These are phyloP conservation scores for Galendromus occidentalis DNA, from an alignment of 1,140 invertebrate species.

Conservation along the genomic window DNA sequence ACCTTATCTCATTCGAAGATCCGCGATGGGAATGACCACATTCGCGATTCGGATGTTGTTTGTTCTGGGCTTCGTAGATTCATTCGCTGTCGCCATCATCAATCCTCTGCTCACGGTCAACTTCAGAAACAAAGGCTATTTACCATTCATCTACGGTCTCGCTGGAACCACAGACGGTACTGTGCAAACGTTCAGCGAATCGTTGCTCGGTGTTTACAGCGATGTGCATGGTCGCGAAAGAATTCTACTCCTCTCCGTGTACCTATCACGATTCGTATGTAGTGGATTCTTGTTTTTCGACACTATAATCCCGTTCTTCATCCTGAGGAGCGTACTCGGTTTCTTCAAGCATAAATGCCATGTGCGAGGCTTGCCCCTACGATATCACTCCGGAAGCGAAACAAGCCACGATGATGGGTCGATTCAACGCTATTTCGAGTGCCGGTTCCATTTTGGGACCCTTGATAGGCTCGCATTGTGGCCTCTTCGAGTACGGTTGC, in stretches of 20 bases:
- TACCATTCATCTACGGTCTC: background rate
- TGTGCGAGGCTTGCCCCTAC: conserved; percentile 41
- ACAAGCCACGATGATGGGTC: conserved; percentile 38
- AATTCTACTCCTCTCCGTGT: background rate
- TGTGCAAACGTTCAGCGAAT: background rate
- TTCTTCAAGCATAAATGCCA: conserved; percentile 48
- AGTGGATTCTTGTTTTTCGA: background rate
- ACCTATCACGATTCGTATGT: background rate
- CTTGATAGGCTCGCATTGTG: conserved; percentile 42
- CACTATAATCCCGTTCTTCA: conserved; percentile 13
- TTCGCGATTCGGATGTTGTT: background rate
- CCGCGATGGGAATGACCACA: no score
- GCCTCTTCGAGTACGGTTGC: background rate
- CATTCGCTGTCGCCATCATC: background rate
- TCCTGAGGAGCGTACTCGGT: conserved; percentile 28
- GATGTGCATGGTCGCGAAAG: background rate
- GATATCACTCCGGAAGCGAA: conserved; percentile 34
- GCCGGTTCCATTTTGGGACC: conserved; percentile 46
- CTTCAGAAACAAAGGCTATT: conserved; percentile 2
- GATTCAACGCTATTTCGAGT: conserved; percentile 41
- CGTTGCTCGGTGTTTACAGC: background rate
- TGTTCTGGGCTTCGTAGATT: background rate
- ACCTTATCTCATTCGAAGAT: no score
- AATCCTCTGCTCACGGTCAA: background rate
- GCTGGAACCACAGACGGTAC: background rate